These are phyloP conservation scores for Lophius americanus DNA, from an alignment of 2,797 vertebrate genomes.

Conservation along the genomic window DNA sequence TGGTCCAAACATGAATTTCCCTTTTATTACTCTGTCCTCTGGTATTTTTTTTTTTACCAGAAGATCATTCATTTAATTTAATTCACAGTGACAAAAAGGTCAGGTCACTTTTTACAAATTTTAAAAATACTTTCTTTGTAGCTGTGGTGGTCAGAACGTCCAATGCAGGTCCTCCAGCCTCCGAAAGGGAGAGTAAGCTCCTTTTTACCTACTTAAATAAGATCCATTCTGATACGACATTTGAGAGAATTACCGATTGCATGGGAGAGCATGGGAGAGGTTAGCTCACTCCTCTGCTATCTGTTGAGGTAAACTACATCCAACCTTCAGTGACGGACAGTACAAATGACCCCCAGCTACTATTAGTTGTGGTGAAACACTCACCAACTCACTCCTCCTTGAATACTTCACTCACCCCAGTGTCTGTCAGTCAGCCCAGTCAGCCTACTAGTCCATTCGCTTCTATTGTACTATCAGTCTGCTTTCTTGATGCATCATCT, in stretches of 20 bases:
- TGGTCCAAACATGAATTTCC: slow-evolving; percentile 41
- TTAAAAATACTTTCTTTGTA: slow-evolving; percentile 53
- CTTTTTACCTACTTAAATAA: slow-evolving; percentile 74
- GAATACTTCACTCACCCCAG: slow-evolving; percentile 69
- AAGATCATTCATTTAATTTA: slow-evolving; percentile 14
- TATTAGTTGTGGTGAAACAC: slow-evolving; percentile 42
- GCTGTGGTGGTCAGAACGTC: slow-evolving; percentile 56
- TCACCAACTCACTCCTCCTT: not conserved
- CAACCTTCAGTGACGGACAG: slow-evolving; percentile 70
- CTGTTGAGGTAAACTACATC: slow-evolving; percentile 57
- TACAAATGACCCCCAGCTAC: slow-evolving; percentile 71
- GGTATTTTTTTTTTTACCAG: slow-evolving; percentile 49
- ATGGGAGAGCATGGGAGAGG: slow-evolving; percentile 63
- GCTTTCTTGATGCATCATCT: slow-evolving; percentile 66
- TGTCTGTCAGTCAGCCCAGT: slow-evolving; percentile 68
- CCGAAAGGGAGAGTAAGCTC: slow-evolving; percentile 63
- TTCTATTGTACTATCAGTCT: slow-evolving; percentile 60
- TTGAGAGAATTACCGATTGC: slow-evolving; percentile 76
- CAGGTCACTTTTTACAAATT: slow-evolving; percentile 48
- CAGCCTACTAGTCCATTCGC: slow-evolving; percentile 46
- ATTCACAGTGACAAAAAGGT: slow-evolving; percentile 43
- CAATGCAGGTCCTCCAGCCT: slow-evolving; percentile 63
- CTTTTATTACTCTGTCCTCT: slow-evolving; percentile 42
- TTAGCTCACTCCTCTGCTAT: slow-evolving; percentile 56
- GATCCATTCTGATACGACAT: slow-evolving; percentile 82